Evolutionary conservation across 2,888 invertebrate genomes (phyloP).

Genomic region (Cantharis flavilabris): DNA sequence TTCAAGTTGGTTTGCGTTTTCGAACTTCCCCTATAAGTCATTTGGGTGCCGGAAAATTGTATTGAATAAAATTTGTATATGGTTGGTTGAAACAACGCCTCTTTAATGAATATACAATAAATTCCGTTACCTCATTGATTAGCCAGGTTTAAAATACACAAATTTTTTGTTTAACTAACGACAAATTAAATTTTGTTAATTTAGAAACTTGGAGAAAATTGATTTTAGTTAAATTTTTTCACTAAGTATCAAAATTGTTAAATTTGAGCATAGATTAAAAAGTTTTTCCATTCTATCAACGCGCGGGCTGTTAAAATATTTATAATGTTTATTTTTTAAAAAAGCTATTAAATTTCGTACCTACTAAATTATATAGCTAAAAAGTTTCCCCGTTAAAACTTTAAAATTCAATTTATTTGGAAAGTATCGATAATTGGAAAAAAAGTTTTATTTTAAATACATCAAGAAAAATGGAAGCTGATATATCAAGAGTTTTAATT

Average conservation of each 20-base stretch:
- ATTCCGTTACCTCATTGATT: neutral
- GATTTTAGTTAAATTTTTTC: neutral
- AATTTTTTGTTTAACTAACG: neutral
- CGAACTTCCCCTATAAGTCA: neutral
- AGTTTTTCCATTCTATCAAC: neutral
- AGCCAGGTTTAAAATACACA: neutral
- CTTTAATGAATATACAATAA: neutral
- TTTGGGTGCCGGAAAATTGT: neutral
- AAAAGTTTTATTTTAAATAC: constrained; percentile 26
- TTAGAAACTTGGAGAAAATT: neutral
- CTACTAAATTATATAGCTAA: neutral
- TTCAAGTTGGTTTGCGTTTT: neutral
- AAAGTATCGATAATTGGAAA: constrained; percentile 14
- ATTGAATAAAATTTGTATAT: neutral
- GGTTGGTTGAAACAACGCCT: neutral
- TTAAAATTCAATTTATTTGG: constrained; percentile 22
- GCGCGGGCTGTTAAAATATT: neutral
- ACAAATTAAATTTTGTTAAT: neutral
- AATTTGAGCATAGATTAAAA: neutral
- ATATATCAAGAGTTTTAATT: constrained; percentile 30
- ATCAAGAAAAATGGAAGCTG: constrained; percentile 23
- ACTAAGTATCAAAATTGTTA: neutral
- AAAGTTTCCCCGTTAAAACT: constrained; percentile 9
- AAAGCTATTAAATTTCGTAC: neutral
- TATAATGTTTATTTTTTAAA: neutral